Evolutionary conservation across 2,888 invertebrate genomes (phyloP).

Genomic region (Podotricha telesiphe): DNA sequence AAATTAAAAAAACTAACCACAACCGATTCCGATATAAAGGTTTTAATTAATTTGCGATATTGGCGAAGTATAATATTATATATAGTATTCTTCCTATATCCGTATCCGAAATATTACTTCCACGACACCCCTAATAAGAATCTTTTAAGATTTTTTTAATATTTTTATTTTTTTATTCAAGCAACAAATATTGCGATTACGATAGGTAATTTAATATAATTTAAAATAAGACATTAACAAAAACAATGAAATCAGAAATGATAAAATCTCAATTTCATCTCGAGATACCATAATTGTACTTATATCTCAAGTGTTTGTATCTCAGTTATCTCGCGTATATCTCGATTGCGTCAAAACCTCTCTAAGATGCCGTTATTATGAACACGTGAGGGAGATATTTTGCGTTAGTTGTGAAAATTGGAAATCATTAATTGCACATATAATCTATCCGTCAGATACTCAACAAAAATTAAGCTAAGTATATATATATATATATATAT

Average conservation of each 20-base stretch:
- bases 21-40: too few relatives aligned
- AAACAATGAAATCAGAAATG: constrained; percentile 16
- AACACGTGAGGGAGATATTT: neutral
- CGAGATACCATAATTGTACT: constrained; percentile 43
- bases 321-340: constrained; percentile 26
- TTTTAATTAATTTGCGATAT: too few relatives aligned
- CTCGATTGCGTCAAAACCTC: constrained; percentile 36
- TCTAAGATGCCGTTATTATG: constrained; percentile 23
- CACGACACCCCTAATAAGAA: too few relatives aligned
- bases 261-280: constrained; percentile 45
- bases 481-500: too few relatives aligned
- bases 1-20: too few relatives aligned
- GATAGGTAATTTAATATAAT: constrained; percentile 13
- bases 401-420: neutral
- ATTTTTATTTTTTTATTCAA: neutral
- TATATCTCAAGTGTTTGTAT: constrained; percentile 39
- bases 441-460: too few relatives aligned
- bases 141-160: neutral
- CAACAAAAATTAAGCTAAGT: too few relatives aligned
- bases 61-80: too few relatives aligned
- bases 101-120: too few relatives aligned
- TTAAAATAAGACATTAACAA: constrained; percentile 19
- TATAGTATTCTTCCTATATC: constrained; percentile 9
- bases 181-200: neutral
- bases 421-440: neutral